phyloP scores from a whole-genome alignment of 1,140 invertebrate species.

The Nylanderia fulva region DNA sequence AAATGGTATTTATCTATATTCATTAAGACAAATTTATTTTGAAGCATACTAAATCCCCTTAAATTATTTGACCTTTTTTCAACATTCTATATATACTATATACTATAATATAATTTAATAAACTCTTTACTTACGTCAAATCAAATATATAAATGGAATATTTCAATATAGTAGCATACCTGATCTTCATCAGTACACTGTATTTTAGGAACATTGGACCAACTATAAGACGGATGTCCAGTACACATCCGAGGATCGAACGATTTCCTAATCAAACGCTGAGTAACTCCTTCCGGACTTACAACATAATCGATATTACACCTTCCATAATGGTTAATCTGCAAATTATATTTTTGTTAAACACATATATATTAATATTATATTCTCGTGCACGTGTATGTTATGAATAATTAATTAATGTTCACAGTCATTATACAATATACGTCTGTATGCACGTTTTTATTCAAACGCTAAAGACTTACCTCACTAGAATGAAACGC shows the following conservation, averaged over 20 bases:
- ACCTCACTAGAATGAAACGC: slow-evolving; percentile 83
- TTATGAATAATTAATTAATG: neutral
- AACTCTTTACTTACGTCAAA: no score
- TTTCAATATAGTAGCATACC: slow-evolving; percentile 66
- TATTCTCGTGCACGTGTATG: neutral
- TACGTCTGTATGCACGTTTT: neutral
- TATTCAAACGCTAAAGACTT: slow-evolving; percentile 50
- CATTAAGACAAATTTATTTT: no score
- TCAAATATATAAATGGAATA: slow-evolving; percentile 14
- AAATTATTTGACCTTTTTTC: no score
- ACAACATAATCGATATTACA: slow-evolving; percentile 83
- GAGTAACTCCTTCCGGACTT: slow-evolving; percentile 72
- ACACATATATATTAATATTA: neutral
- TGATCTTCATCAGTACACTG: slow-evolving; percentile 81
- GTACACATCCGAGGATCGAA: slow-evolving; percentile 80
- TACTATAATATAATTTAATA: neutral
- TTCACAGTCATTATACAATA: slow-evolving; percentile 5
- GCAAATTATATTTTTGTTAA: slow-evolving; percentile 35
- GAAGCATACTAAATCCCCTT: no score
- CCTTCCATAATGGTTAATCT: slow-evolving; percentile 83
- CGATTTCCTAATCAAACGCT: slow-evolving; percentile 81
- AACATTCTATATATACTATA: no score
- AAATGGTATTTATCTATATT: no score
- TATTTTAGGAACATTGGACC: slow-evolving; percentile 82
- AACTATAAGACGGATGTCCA: slow-evolving; percentile 78